Evolutionary conservation across 2,113 vertebrate species (phyloP).

Genomic region (Helogale parvula): DNA sequence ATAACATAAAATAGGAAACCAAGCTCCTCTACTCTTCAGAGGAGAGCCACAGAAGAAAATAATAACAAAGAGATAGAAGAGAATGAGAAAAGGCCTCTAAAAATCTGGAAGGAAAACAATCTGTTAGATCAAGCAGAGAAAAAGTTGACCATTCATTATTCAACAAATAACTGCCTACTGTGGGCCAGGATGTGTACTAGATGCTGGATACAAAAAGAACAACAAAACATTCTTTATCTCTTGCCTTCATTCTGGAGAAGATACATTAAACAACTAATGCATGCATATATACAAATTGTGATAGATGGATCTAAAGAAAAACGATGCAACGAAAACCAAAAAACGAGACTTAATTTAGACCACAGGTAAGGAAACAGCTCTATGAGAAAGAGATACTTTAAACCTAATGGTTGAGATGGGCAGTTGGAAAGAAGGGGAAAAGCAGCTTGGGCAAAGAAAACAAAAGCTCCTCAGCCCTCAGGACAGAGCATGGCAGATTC

Average conservation of each 20-base stretch:
- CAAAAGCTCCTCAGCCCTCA: background rate
- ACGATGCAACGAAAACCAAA: background rate
- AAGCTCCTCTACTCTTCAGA: background rate
- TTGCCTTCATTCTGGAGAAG: background rate
- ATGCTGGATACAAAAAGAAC: background rate
- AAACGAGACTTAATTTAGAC: background rate
- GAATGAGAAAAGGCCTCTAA: background rate
- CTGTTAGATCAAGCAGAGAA: background rate
- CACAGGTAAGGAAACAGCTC: background rate
- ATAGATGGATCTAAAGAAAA: conserved; percentile 4
- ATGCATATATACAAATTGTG: background rate
- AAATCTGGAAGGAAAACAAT: conserved; percentile 32
- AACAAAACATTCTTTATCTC: background rate
- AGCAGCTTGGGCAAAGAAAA: background rate
- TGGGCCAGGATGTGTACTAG: background rate
- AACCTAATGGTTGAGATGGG: background rate
- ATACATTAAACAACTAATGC: background rate
- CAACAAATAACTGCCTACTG: background rate
- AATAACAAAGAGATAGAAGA: background rate
- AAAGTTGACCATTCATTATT: conserved; percentile 24
- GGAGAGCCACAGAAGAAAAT: background rate
- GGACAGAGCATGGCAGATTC: background rate
- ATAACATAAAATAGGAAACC: conserved; percentile 6
- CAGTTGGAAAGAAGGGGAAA: background rate
- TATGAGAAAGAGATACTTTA: background rate